A percentile compares a stretch with the other conserved stretches of the same genome.
phyloP scores from a whole-genome alignment of 92 coral and sea anemone species.

The Palythoa heliodiscus region DNA sequence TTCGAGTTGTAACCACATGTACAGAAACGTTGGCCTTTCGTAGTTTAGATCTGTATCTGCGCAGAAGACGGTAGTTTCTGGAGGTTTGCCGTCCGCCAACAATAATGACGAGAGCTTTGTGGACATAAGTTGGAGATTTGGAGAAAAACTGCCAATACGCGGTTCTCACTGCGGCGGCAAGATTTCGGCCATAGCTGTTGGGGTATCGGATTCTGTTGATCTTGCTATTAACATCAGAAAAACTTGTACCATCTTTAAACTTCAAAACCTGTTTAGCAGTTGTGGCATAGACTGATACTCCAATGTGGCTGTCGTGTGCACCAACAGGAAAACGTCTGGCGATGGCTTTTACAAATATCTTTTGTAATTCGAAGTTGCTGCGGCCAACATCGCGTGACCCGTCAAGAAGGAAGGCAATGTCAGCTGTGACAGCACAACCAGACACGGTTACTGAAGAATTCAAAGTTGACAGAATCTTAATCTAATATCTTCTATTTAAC shows the following conservation, averaged over 20 bases:
- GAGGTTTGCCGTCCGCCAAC: slow-evolving; percentile 64
- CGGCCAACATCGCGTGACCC: slow-evolving; percentile 81
- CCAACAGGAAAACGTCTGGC: slow-evolving; percentile 76
- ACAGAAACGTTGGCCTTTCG: slow-evolving; percentile 14
- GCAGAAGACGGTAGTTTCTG: slow-evolving; percentile 23
- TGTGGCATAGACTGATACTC: slow-evolving; percentile 76
- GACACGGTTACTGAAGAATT: background rate
- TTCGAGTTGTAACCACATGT: slow-evolving; percentile 23
- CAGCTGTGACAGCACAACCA: slow-evolving; percentile 82
- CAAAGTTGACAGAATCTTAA: background rate
- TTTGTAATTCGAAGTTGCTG: slow-evolving; percentile 79
- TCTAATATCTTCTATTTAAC: no score
- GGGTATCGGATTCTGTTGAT: slow-evolving; percentile 57
- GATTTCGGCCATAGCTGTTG: slow-evolving; percentile 73
- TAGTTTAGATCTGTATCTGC: background rate
- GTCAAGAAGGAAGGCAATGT: slow-evolving; percentile 94
- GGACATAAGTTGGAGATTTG: slow-evolving; percentile 76
- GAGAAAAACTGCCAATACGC: slow-evolving; percentile 63
- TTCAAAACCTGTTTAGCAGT: slow-evolving; percentile 54
- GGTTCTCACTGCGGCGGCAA: slow-evolving; percentile 70
- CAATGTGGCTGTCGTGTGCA: slow-evolving; percentile 81
- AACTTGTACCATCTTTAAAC: slow-evolving; percentile 14
- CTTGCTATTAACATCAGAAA: background rate
- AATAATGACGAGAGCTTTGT: slow-evolving; percentile 72
- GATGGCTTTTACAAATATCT: slow-evolving; percentile 70